phyloP scores from a whole-genome alignment of 2,797 vertebrate species.

The Cygnus olor region DNA sequence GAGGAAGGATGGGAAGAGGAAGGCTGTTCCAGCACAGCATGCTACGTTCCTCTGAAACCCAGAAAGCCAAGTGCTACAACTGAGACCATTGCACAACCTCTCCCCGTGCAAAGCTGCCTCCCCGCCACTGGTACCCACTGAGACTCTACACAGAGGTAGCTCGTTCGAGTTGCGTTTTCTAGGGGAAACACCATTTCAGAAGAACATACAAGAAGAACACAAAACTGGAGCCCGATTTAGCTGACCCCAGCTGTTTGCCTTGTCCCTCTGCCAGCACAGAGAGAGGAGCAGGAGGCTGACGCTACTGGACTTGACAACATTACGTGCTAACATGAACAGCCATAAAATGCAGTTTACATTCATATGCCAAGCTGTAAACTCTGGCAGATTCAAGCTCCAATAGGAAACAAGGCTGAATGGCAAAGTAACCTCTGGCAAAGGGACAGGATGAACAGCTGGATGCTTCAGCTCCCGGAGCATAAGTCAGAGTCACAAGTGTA shows the following conservation, averaged over 20 bases:
- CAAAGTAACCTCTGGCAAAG: conserved; percentile 22
- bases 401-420: not conserved
- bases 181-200: not conserved
- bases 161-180: not conserved
- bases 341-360: not conserved
- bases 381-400: conserved; percentile 4
- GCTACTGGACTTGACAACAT: not conserved
- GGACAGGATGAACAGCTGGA: conserved; percentile 36
- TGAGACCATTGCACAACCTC: not conserved
- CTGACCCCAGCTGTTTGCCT: not conserved
- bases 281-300: not conserved
- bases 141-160: rapidly evolving
- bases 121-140: rapidly evolving
- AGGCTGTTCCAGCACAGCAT: not conserved
- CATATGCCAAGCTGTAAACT: not conserved
- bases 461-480: not conserved
- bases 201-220: not conserved
- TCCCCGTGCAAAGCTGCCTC: not conserved
- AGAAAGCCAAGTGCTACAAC: not conserved
- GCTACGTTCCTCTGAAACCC: not conserved
- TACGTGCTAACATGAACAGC: not conserved
- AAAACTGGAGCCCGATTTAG: not conserved
- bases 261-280: not conserved
- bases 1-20: not conserved
- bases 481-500: not conserved